Conservation (phyloP, 2,113 vertebrate species). For the Macaca nemestrina region DNA sequence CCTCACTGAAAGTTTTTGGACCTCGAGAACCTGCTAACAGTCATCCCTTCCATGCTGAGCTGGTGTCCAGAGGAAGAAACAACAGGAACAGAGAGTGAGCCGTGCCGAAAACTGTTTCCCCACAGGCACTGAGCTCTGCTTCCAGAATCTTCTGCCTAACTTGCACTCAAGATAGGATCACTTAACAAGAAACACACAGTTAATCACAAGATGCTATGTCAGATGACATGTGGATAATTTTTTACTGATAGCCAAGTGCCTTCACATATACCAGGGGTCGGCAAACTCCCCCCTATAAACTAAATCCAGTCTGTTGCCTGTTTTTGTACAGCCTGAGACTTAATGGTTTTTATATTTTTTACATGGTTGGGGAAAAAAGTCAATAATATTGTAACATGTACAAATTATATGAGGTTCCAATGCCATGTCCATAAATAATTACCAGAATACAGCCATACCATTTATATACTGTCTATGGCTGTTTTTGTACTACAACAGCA, state of each 20-base stretch:
- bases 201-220: background rate
- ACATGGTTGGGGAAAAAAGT: background rate
- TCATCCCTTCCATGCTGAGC: background rate
- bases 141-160: background rate
- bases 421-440: background rate
- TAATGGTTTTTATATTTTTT: background rate
- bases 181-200: background rate
- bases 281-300: accelerated
- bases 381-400: background rate
- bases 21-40: background rate
- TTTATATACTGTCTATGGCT: accelerated
- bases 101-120: background rate
- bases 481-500: background rate
- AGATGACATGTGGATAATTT: background rate
- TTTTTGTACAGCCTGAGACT: background rate
- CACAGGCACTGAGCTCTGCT: background rate
- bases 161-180: background rate
- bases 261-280: accelerated
- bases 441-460: background rate
- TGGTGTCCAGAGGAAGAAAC: background rate
- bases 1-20: background rate
- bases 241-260: background rate
- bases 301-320: background rate
- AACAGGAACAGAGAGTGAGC: background rate
- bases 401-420: background rate